phyloP scores from a whole-genome alignment of 2,888 invertebrate genomes.

The Lasioglossum morio region DNA sequence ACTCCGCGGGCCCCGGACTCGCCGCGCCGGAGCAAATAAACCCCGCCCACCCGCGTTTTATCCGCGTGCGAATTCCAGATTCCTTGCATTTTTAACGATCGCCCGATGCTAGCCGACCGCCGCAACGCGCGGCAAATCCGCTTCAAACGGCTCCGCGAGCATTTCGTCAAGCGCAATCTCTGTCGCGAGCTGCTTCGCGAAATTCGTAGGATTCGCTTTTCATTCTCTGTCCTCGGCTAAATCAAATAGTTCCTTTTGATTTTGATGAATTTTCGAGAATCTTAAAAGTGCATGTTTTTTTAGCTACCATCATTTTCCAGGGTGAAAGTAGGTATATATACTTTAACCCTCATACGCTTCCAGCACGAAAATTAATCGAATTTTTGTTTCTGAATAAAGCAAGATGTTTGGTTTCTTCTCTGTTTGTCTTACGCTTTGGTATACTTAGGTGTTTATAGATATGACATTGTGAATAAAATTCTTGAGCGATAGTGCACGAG shows the following conservation, averaged over 20 bases:
- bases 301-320: background rate
- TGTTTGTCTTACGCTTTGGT: background rate
- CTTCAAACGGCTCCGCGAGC: background rate
- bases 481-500: background rate
- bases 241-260: background rate
- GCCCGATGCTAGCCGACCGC: background rate
- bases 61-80: background rate
- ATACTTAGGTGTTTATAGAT: background rate
- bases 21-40: background rate
- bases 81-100: slow-evolving; percentile 12
- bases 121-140: background rate
- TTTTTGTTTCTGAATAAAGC: background rate
- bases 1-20: background rate
- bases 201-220: background rate
- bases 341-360: slow-evolving; percentile 7
- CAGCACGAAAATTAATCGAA: background rate
- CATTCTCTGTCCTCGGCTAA: background rate
- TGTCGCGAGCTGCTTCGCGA: background rate
- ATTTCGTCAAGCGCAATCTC: background rate
- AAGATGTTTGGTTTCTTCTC: background rate
- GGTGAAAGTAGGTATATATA: background rate
- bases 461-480: background rate
- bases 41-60: background rate
- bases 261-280: background rate
- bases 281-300: background rate